Conservation (phyloP, 2,797 vertebrate species). For the Hydrophis major region DNA sequence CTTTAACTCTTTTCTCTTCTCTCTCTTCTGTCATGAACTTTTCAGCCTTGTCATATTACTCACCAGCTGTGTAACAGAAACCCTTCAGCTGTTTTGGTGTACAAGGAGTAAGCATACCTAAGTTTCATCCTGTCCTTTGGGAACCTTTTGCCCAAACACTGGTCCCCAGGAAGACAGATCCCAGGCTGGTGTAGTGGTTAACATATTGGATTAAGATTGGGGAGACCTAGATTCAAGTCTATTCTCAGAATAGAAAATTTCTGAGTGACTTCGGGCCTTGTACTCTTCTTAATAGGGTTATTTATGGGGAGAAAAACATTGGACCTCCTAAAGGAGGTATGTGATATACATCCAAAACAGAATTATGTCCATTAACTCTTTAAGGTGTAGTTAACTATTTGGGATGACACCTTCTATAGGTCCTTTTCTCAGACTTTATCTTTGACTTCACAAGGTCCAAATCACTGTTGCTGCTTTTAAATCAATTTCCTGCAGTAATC, state of each 20-base stretch:
- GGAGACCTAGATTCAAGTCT: not conserved
- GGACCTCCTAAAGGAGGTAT: not conserved
- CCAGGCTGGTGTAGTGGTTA: not conserved
- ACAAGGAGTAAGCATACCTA: slow-evolving; percentile 61
- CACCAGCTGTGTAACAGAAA: slow-evolving; percentile 67
- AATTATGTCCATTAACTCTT: slow-evolving; percentile 17
- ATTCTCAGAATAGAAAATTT: not conserved
- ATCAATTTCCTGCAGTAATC: not conserved
- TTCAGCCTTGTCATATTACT: slow-evolving; percentile 57
- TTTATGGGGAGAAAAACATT: not conserved
- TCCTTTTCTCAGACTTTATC: not conserved
- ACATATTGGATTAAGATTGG: not conserved
- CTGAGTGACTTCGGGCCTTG: not conserved
- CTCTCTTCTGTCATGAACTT: slow-evolving; percentile 45
- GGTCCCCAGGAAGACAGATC: slow-evolving; percentile 20
- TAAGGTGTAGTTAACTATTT: not conserved
- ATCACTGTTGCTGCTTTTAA: not conserved
- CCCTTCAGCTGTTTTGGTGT: slow-evolving; percentile 69
- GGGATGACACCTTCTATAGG: not conserved
- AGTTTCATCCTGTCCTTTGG: slow-evolving; percentile 37
- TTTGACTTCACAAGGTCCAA: not conserved
- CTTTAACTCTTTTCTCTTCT: slow-evolving; percentile 30
- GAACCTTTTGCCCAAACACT: slow-evolving; percentile 40
- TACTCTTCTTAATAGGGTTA: not conserved
- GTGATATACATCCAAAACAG: not conserved